phyloP scores from a whole-genome alignment of 2,113 vertebrate species.

The Pomatostomus ruficeps region DNA sequence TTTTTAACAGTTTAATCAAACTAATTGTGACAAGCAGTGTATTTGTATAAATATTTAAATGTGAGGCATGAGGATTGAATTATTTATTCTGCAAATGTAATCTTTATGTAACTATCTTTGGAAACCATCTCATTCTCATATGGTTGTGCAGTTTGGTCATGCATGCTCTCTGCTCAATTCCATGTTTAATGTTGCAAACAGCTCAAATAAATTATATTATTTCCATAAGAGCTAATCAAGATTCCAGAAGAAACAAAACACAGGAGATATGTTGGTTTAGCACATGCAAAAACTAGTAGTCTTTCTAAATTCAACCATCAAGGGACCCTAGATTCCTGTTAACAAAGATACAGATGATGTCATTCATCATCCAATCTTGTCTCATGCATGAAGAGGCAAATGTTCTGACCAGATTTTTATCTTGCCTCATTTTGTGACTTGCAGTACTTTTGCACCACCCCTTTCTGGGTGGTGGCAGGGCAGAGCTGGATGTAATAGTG shows the following conservation, averaged over 20 bases:
- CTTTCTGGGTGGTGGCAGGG: neutral
- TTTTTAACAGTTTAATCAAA: slow-evolving; percentile 60
- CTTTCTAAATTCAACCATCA: neutral
- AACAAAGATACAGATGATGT: neutral
- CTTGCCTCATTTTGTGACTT: neutral
- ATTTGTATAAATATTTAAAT: slow-evolving; percentile 68
- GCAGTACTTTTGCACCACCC: neutral
- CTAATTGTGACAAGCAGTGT: slow-evolving; percentile 47
- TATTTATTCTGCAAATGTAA: slow-evolving; percentile 53
- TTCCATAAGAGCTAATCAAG: neutral
- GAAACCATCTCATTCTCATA: slow-evolving; percentile 6
- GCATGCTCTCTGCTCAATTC: neutral
- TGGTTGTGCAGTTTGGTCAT: neutral
- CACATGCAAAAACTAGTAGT: neutral
- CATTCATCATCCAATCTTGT: neutral
- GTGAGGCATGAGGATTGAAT: slow-evolving; percentile 36
- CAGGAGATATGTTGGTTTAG: neutral
- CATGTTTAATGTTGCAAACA: neutral
- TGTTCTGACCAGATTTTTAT: neutral
- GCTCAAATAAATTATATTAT: neutral
- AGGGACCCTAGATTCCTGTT: neutral
- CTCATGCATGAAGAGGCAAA: neutral
- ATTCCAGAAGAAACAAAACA: neutral
- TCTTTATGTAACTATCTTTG: slow-evolving; percentile 45
- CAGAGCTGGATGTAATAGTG: neutral